These are phyloP conservation scores for Phyto melanocephala DNA, from an alignment of 2,888 invertebrate genomes.

Conservation along the genomic window DNA sequence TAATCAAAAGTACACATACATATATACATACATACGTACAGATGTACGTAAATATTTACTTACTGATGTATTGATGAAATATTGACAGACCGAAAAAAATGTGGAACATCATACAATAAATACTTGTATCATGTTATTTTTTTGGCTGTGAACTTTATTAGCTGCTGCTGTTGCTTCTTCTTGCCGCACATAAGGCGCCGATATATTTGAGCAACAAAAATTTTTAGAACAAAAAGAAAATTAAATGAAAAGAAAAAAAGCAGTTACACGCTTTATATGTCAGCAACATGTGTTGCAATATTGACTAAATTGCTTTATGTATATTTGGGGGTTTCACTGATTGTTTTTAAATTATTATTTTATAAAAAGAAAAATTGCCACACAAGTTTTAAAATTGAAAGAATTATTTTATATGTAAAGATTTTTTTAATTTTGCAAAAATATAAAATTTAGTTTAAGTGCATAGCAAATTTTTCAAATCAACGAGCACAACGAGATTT, in stretches of 20 bases:
- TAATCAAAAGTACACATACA: not conserved
- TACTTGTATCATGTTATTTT: constrained; percentile 42
- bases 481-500: too few relatives aligned
- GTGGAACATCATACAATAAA: constrained; percentile 33
- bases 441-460: too few relatives aligned
- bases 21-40: not conserved
- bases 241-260: not conserved
- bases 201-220: constrained; percentile 24
- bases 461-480: too few relatives aligned
- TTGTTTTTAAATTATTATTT: too few relatives aligned
- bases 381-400: too few relatives aligned
- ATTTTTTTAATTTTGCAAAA: too few relatives aligned
- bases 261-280: constrained; percentile 44
- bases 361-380: too few relatives aligned
- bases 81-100: constrained; percentile 31
- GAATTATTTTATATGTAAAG: too few relatives aligned
- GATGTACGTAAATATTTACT: not conserved
- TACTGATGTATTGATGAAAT: constrained; percentile 53
- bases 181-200: constrained; percentile 50
- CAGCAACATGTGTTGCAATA: constrained; percentile 57
- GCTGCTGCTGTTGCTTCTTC: constrained; percentile 10
- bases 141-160: constrained; percentile 54
- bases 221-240: not conserved
- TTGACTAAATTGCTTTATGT: constrained; percentile 21
- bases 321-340: too few relatives aligned